Evolutionary conservation across 2,888 invertebrate genomes (phyloP), one percentile per base, ranked within the genome.

Genomic region (Amphipyra tragopoginis): DNA sequence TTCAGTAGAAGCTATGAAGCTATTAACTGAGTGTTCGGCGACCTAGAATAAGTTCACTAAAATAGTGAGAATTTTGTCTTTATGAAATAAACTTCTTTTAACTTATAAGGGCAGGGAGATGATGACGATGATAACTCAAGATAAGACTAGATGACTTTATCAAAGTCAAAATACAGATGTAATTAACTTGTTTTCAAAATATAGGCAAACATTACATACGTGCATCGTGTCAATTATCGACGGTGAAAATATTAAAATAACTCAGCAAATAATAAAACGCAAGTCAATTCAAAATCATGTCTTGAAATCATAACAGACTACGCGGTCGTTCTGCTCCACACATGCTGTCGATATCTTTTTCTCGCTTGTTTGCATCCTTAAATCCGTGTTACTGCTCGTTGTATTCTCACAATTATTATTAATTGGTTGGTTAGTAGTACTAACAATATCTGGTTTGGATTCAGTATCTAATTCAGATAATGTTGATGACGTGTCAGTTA

Each of bases 291-390:
- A 36, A 36, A 36, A 11, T 36, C 36, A 36, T 33, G 44, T 49
- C 1, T 38, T 57, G 26, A 72, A 72, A 60, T 80, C 61, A 59
- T 85, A 85, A 74, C 92, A 92, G 53, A 91, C 84, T 53, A 91
- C 75, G 29, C 85, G 81, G 42, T 86, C 86, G 9, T 79, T 62
- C 50, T 87, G 84, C 60, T 90, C 89, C 6, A 90, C 81, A 70
- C 91, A 92, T 14, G 72, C 56, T 60, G 70, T 73, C 9, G 61
- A 63, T 7, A 57, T 26, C 0, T 33, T 43, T 11, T 39, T 34
- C 11, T 40, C 34, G n/a, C 7, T 49, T 11, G 15, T 43, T 43
- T 47, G 45, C 13, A 10, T 42, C 45, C 29, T 8, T 36, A 56
- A 47, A 40, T 9, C 33, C 0, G 43, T 14, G 1, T 6, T 10